Percentiles rank a stretch among this genome's conserved stretches.
phyloP scores from a whole-genome alignment of 2,797 vertebrate genomes.

The Rhinogobio ventralis region DNA sequence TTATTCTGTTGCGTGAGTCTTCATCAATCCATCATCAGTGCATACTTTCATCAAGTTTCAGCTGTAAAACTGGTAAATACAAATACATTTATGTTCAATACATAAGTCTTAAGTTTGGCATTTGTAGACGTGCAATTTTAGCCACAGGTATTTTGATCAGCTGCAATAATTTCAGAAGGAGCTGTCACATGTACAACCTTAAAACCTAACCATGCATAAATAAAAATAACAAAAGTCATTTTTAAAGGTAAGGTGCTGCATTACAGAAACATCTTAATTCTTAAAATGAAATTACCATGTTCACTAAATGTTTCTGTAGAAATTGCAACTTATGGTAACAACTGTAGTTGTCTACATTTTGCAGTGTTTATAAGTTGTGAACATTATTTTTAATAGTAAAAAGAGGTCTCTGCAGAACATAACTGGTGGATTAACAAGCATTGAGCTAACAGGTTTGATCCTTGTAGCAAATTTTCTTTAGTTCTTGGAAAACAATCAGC shows the following conservation, averaged over 20 bases:
- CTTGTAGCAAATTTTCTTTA: conserved; percentile 25
- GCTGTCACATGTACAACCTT: not conserved
- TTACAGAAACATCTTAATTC: not conserved
- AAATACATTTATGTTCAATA: not conserved
- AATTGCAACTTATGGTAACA: not conserved
- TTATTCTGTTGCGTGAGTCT: not conserved
- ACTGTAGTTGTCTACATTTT: not conserved
- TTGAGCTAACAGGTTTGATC: not conserved
- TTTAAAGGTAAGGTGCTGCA: not conserved
- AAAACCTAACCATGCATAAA: not conserved
- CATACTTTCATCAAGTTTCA: conserved; percentile 44
- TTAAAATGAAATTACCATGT: not conserved
- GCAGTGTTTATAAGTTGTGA: not conserved
- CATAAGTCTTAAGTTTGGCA: not conserved
- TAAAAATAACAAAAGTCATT: not conserved
- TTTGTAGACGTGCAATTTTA: not conserved
- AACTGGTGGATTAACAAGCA: conserved; percentile 12
- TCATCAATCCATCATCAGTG: conserved; percentile 18
- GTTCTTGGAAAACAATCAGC: conserved; percentile 26
- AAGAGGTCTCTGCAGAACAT: not conserved
- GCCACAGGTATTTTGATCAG: not conserved
- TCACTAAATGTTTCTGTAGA: not conserved
- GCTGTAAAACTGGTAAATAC: conserved; percentile 38
- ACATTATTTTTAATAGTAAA: not conserved
- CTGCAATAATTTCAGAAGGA: not conserved